Base-by-base conservation (phyloP, 2,797 vertebrate species). In the Prionace glauca region DNA sequence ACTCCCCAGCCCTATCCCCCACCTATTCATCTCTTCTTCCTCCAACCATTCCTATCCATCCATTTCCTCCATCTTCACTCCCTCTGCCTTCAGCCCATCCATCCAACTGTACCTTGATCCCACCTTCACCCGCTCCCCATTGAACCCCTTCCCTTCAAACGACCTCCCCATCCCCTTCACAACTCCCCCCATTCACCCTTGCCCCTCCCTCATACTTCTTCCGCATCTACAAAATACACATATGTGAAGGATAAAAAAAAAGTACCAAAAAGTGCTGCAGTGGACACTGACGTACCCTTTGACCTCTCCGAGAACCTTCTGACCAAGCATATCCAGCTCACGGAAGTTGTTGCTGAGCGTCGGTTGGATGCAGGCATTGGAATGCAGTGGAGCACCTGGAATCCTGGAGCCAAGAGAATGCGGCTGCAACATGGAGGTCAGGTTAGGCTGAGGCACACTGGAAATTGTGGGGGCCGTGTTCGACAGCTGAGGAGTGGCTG, bases 271-370 rank as follows among this genome's bases (percentile, higher is more conserved):
- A 10, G 1, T 26, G 32, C 29, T 36, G 18, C 91, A 36, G 29
- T 72, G 26, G 16, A n/a, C 71, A 50, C 9, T 62, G 14, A 95
- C 96, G 96, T 97, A 99, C 99, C 96, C 98, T 97, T 97, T 98
- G 96, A 97, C 96, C 96, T 98, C 98, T 94, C 98, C 97, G 62
- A 99, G 97, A 95, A 98, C 97, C 87, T 97, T 96, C 71, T 95
- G 97, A 96, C 98, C 98, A 81, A 99, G 95, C 95, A 98, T 96
- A 95, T 98, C 97, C 36, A 98, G 97, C 96, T 98, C 98, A 96
- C 98, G 97, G 12, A 97, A 96, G 86, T 96, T 96, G 96, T 96
- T 97, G 96, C 95, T 97, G 4, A 97, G 96, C 96, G 0, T 41
- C 22, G 95, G 32, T 96, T 16, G 96, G 94, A 90, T 71, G 96